phyloP scores from a whole-genome alignment of 2,797 vertebrate species.

The Dipus sagitta region DNA sequence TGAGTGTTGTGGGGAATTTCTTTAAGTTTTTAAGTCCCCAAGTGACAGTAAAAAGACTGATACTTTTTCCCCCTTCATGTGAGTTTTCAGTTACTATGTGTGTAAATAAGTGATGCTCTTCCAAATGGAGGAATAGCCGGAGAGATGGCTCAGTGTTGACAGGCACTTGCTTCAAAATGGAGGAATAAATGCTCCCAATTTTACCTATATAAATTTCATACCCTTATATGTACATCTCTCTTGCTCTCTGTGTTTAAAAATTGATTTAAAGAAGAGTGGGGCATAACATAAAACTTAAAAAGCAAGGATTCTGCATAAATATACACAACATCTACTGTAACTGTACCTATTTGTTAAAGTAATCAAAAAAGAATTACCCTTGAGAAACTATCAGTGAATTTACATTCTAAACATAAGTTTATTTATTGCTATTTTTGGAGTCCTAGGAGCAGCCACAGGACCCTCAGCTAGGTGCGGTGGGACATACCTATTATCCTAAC shows the following conservation, averaged over 20 bases:
- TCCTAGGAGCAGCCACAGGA: background rate
- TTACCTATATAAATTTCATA: background rate
- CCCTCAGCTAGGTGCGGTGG: background rate
- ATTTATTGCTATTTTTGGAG: background rate
- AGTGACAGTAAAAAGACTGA: conserved; percentile 8
- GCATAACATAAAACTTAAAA: background rate
- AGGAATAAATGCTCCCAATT: background rate
- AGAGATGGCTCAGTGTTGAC: too few species aligned
- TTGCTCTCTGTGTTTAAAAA: background rate
- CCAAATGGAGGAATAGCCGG: background rate
- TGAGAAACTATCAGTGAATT: background rate
- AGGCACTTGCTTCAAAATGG: too few species aligned
- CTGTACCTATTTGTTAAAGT: conserved; percentile 27
- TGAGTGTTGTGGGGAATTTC: conserved; percentile 36
- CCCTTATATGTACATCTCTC: background rate
- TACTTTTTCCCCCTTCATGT: conserved; percentile 8
- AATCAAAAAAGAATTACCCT: background rate
- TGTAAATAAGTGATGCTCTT: conserved; percentile 54
- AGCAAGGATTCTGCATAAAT: background rate
- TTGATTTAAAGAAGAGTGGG: background rate
- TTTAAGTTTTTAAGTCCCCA: conserved; percentile 12
- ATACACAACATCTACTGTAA: background rate
- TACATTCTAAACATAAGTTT: background rate
- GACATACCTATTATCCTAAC: background rate
- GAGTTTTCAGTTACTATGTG: conserved; percentile 43